phyloP scores from a whole-genome alignment of 2,888 invertebrate species.

The Epinotia demarniana region DNA sequence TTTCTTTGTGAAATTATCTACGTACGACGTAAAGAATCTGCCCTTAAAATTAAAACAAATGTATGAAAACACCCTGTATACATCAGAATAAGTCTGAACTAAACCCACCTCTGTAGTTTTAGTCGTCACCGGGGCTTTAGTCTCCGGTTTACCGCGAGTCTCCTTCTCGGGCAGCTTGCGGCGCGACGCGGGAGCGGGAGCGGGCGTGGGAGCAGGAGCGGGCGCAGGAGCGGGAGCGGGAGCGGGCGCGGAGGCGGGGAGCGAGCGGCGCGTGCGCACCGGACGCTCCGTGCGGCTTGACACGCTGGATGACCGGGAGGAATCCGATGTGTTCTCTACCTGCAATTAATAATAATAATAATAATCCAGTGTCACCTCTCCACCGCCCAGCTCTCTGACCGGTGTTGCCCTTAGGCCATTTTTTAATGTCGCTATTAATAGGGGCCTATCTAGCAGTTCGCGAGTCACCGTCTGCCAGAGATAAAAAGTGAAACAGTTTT shows the following conservation, averaged over 20 bases:
- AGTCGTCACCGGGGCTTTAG: neutral
- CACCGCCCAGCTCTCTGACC: too few species aligned
- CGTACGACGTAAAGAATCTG: too few species aligned
- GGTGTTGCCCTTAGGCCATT: too few species aligned
- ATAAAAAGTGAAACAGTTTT: too few species aligned
- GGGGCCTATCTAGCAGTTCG: too few species aligned
- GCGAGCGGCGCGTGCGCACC: neutral
- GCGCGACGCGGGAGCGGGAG: neutral
- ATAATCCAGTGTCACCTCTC: too few species aligned
- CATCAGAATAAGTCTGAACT: too few species aligned
- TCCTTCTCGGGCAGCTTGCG: neutral
- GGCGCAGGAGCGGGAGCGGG: neutral
- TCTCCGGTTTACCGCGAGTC: neutral
- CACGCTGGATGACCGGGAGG: conserved; percentile 26
- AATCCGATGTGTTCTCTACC: conserved; percentile 16
- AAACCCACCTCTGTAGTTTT: neutral
- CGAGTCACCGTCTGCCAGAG: too few species aligned
- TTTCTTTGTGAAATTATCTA: too few species aligned
- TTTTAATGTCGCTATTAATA: too few species aligned
- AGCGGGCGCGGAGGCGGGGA: neutral
- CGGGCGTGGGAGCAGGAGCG: neutral
- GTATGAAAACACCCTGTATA: too few species aligned
- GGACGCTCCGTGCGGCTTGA: neutral
- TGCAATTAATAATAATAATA: neutral
- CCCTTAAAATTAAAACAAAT: too few species aligned